Evolutionary conservation across 2,113 vertebrate species (phyloP).

Genomic region (Trematomus loennbergii): DNA sequence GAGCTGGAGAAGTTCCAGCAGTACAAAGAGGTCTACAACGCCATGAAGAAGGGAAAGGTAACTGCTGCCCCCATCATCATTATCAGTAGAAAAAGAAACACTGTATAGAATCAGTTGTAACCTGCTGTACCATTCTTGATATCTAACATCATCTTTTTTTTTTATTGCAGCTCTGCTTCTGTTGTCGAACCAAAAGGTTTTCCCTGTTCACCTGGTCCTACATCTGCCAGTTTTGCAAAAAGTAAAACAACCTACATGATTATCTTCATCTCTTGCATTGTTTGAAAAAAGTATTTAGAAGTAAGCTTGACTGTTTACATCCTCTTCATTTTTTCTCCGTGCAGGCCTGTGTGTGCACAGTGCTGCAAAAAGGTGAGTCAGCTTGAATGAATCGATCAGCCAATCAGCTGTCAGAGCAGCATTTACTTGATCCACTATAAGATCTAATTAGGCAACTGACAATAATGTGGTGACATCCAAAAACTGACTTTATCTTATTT

Average conservation of each 20-base stretch:
- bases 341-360: conserved; percentile 96
- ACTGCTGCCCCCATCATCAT: not conserved
- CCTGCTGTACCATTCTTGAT: not conserved
- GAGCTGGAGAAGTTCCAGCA: conserved; percentile 99
- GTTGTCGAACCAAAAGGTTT: conserved; percentile 97
- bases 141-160: not conserved
- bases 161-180: conserved; percentile 93
- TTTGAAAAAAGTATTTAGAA: not conserved
- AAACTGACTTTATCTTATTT: not conserved
- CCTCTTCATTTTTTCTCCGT: conserved; percentile 37
- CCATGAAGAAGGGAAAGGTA: conserved; percentile 99
- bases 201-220: conserved; percentile 99
- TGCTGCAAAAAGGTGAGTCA: conserved; percentile 97
- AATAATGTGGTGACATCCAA: not conserved
- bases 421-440: not conserved
- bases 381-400: not conserved
- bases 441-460: not conserved
- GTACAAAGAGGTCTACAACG: conserved; percentile 96
- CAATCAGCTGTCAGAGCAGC: not conserved
- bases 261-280: not conserved
- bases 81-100: not conserved
- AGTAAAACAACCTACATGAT: conserved; percentile 82
- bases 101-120: not conserved
- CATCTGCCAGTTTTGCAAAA: conserved; percentile 98
- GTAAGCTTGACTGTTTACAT: not conserved